Base-by-base conservation (phyloP, 2,113 vertebrate genomes). In the Pomatostomus ruficeps region DNA sequence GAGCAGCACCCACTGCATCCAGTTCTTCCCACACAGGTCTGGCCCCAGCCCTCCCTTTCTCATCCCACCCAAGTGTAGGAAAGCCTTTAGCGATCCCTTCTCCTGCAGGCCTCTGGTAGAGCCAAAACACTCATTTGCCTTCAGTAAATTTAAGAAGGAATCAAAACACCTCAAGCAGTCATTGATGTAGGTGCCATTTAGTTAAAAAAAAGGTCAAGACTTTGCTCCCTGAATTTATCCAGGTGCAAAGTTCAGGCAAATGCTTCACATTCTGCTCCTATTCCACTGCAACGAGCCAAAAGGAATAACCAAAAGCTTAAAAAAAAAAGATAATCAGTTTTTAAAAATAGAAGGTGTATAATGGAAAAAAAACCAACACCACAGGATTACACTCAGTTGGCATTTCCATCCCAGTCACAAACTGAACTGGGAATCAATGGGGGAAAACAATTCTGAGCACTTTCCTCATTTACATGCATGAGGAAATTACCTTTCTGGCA, bases 71-170 rank as follows among this genome's bases (percentile, higher is more conserved):
- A 31, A 55, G 19, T 57, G 10, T 9, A 4, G 2, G 8, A 76
- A n/a, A 28, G 1, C 3, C 1, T 75, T 40, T 35, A 16, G 19
- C 58, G 35, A 22, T 40, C 8, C 7, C 48, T 10, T 42, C 59
- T 42, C 43, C 40, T 3, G 7, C 23, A 18, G 70, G 33, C 28
- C 58, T 63, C 49, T 4, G 0, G 11, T 7, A 31, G 17, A 77
- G 14, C 54, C 3, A 0, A 76, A 89, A 38, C 8, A 10, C 22
- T n/a, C 3, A 0, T 38, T 52, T 58, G 19, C 23, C 26, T 58
- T 55, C 6, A 26, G 12, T 28, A 43, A 67, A 65, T 40, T 22
- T 16, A n/a, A 59, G 57, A 66, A 67, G 18, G n/a, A 54, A 26
- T 26, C 5, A 54, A 78, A 82, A 35, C 12, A 36, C 28, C 15